Conservation (phyloP, 2,888 invertebrate genomes). For the Caenorhabditis sp. region DNA sequence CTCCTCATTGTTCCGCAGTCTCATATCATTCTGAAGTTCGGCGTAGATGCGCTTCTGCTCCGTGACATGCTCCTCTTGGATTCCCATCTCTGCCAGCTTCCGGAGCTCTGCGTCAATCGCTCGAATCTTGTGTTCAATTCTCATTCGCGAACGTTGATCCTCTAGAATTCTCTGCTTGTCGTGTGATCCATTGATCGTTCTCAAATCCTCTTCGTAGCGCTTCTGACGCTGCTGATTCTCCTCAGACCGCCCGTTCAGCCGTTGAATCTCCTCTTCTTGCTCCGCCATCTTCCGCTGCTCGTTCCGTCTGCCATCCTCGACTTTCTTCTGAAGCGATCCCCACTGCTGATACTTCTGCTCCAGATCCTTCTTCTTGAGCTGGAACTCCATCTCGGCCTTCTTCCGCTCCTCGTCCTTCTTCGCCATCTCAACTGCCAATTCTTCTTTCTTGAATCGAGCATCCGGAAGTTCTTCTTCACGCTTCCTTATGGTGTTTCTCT, state of each 20-base stretch:
- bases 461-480: conserved; percentile 45
- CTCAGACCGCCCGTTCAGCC: conserved; percentile 13
- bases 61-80: conserved; percentile 21
- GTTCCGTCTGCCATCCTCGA: conserved; percentile 9
- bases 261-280: conserved; percentile 11
- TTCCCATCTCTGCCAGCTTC: neutral
- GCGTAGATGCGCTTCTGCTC: conserved; percentile 1
- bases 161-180: conserved; percentile 46
- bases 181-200: conserved; percentile 47
- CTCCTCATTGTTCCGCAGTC: conserved; percentile 44
- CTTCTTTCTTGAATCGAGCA: conserved; percentile 31
- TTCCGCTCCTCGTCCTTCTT: conserved; percentile 27
- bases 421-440: neutral
- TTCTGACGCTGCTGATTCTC: conserved; percentile 43
- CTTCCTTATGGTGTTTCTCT: conserved; percentile 13
- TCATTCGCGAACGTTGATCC: conserved; percentile 70
- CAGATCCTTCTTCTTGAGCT: conserved; percentile 33
- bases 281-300: conserved; percentile 9
- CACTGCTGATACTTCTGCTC: conserved; percentile 30
- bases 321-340: neutral
- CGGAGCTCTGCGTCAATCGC: conserved; percentile 21
- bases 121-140: conserved; percentile 37
- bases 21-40: conserved; percentile 25
- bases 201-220: conserved; percentile 42
- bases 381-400: conserved; percentile 42